These are phyloP conservation scores for Neoaliturus tenellus DNA, from an alignment of 2,888 invertebrate species.

Conservation along the genomic window DNA sequence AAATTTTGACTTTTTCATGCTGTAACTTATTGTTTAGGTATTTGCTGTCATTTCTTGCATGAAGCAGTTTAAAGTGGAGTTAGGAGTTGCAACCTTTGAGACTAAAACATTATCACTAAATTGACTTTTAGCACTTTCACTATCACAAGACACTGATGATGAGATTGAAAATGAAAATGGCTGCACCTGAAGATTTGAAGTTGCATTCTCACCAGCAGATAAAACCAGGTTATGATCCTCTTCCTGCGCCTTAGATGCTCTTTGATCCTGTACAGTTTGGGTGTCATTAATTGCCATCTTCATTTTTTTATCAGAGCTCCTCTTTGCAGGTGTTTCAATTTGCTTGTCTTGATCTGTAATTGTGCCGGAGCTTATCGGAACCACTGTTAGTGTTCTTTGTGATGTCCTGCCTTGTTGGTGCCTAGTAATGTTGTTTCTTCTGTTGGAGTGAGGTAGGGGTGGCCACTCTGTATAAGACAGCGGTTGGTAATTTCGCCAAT, in stretches of 20 bases:
- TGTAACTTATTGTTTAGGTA: background rate
- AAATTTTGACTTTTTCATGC: background rate
- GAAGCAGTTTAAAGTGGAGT: background rate
- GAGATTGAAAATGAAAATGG: background rate
- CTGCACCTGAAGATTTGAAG: background rate
- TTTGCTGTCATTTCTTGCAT: background rate
- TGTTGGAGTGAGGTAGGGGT: background rate
- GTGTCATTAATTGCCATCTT: background rate
- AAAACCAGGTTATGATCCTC: background rate
- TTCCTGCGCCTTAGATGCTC: background rate
- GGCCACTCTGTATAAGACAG: background rate
- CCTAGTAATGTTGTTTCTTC: background rate
- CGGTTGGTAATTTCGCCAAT: background rate
- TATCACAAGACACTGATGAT: background rate
- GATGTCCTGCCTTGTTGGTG: background rate
- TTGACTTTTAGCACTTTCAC: background rate
- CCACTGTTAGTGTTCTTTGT: background rate
- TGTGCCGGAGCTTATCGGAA: background rate
- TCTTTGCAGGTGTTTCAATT: background rate
- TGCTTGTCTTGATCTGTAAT: background rate
- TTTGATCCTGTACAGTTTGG: background rate
- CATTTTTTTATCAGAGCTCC: too few relatives aligned
- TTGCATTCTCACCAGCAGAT: background rate
- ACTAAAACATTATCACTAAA: background rate
- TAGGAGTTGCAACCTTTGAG: background rate